A percentile compares a stretch with the other conserved stretches of the same genome.
Evolutionary conservation across 2,797 vertebrate species (phyloP).

Genomic region (Simalia tracyae): DNA sequence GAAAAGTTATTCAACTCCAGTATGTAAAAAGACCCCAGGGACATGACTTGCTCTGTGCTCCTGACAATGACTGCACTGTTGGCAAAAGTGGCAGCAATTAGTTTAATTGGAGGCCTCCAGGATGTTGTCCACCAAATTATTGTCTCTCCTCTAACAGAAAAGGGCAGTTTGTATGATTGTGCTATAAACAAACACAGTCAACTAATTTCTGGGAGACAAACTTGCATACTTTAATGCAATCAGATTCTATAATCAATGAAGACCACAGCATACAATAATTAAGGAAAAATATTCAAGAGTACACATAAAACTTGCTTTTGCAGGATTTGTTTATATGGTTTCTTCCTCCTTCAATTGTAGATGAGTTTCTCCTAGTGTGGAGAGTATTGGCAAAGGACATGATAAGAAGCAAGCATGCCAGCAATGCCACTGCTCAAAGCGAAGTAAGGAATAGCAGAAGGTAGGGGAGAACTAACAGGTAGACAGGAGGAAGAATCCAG

Average conservation of each 20-base stretch:
- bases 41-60: too few species aligned
- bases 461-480: neutral
- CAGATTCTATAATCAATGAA: neutral
- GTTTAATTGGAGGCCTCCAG: neutral
- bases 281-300: neutral
- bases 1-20: neutral
- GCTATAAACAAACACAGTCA: neutral
- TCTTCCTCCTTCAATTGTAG: neutral
- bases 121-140: neutral
- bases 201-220: neutral
- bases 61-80: neutral
- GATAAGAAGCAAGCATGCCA: neutral
- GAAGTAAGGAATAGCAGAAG: neutral
- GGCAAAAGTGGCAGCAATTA: neutral
- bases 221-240: neutral
- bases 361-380: neutral
- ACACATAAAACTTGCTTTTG: neutral
- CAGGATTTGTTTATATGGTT: neutral
- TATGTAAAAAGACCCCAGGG: neutral
- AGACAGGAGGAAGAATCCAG: neutral
- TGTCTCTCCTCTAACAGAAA: neutral
- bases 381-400: neutral
- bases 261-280: neutral
- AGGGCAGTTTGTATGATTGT: neutral
- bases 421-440: neutral